Evolutionary conservation across 2,113 vertebrate species (phyloP).

Genomic region (Eptesicus fuscus): DNA sequence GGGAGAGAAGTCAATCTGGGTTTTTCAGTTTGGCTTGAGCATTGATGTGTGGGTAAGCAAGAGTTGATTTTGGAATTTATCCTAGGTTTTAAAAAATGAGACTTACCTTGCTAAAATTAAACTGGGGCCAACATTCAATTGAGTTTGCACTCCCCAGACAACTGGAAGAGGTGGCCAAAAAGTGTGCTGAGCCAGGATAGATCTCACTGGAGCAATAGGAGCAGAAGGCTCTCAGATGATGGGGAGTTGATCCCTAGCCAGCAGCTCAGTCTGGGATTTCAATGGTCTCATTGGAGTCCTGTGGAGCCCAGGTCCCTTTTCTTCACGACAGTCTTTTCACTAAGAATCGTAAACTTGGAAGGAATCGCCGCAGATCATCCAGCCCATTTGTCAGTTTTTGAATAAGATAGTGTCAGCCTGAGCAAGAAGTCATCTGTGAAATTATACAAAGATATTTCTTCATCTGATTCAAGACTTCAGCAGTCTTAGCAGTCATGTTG

Average conservation of each 20-base stretch:
- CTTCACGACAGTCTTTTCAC: not conserved
- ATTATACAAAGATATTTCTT: not conserved
- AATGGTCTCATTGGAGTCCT: not conserved
- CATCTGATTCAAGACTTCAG: not conserved
- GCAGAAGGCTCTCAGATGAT: not conserved
- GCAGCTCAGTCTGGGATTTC: not conserved
- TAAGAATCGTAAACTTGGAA: not conserved
- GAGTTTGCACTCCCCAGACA: not conserved
- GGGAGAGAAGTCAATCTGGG: not conserved
- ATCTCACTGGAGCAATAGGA: not conserved
- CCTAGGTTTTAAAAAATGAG: constrained; percentile 27
- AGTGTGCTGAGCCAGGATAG: not conserved
- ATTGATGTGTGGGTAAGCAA: not conserved
- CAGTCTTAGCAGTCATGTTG: not conserved
- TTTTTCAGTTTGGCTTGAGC: not conserved
- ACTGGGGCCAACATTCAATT: not conserved
- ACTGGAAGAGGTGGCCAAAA: not conserved
- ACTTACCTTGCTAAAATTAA: constrained; percentile 50
- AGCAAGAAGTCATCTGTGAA: not conserved
- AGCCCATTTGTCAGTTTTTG: not conserved
- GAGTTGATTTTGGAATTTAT: constrained; percentile 26
- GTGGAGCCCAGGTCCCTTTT: not conserved
- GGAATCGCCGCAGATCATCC: not conserved
- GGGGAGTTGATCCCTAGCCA: not conserved
- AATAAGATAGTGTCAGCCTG: not conserved